Evolutionary conservation across 2,888 invertebrate species (phyloP), one percentile per base, ranked within the genome.

Genomic region (Aleiodes testaceus): DNA sequence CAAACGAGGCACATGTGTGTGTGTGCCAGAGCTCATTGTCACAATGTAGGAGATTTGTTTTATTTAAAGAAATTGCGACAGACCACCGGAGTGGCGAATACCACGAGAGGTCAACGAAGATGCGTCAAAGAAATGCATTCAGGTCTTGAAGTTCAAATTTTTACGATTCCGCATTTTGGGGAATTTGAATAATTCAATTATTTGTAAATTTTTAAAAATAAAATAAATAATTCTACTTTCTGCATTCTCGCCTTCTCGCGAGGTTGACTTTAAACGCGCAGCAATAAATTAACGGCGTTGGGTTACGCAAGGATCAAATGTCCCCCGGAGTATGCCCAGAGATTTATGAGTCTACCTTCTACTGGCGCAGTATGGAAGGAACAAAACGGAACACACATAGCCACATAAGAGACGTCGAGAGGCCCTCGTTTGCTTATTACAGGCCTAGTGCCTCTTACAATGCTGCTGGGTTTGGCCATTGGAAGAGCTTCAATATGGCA

Each of bases 231-330:
- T 5, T 26, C 1, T 5, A 26, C 26, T 26, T 26, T 26, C 26
- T 26, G 26, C 26, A 26, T 72, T 74, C 71, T 67, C 71, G 73
- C 75, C 74, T 74, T 81, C 79, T 82, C 84, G 81, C 83, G 84
- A 81, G 85, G 86, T 87, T 87, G 87, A 87, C 87, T 86, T 85
- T 85, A 87, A 87, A 86, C 85, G 86, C 84, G 85, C 80, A 81
- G 86, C 85, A 85, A 87, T 87, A 87, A 87, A 87, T 87, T 87
- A 87, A 86, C 86, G 85, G 87, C 87, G 87, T 87, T 86, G 86
- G 87, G 87, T 87, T 87, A 87, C 87, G 87, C 87, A 87, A 87
- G 87, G 87, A 87, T 87, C 87, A 87, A 87, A 87, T 87, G 86
- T 87, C 87, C 85, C 86, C 85, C 81, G 84, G 85, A 87, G 85